Conservation (phyloP, 2,113 vertebrate genomes). For the Motacilla tschutschensis region DNA sequence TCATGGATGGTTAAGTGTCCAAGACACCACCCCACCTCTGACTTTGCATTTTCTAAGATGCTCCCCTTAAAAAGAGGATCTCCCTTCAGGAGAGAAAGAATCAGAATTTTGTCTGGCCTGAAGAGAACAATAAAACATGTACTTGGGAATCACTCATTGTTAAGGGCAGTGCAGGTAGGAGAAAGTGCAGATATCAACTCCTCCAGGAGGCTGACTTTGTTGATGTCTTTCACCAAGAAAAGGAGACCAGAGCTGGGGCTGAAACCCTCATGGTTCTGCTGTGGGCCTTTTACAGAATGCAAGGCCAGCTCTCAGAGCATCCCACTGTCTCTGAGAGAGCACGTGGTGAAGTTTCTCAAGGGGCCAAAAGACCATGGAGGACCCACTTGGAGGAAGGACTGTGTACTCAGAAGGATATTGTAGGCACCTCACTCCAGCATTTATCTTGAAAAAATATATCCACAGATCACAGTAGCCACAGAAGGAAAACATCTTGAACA, state of each 20-base stretch:
- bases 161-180: background rate
- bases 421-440: background rate
- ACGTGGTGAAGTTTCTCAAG: background rate
- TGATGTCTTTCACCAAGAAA: background rate
- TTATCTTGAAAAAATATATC: background rate
- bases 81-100: background rate
- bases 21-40: background rate
- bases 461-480: background rate
- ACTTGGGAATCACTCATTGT: background rate
- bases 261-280: background rate
- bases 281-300: background rate
- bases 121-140: fast-evolving
- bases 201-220: background rate
- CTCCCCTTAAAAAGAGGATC: background rate
- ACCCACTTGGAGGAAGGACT: background rate
- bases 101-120: background rate
- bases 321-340: background rate
- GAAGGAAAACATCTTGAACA: background rate
- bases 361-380: background rate
- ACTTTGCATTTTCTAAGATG: background rate
- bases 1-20: background rate
- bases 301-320: background rate
- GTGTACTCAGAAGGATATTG: background rate
- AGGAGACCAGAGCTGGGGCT: background rate
- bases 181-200: background rate